Conservation (phyloP, 2,888 invertebrate species). For the Eupithecia dodoneata region DNA sequence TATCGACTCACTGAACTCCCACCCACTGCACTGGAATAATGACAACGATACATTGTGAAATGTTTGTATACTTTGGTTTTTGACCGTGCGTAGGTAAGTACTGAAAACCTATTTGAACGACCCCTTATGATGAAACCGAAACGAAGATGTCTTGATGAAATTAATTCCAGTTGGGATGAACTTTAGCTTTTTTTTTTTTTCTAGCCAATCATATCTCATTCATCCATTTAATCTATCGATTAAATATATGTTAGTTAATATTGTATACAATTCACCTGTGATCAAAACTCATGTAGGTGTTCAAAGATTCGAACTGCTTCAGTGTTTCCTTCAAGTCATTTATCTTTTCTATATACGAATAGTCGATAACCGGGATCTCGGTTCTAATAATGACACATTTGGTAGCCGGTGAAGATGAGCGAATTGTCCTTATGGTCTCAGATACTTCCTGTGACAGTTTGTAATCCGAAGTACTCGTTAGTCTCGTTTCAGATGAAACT, state of each 20-base stretch:
- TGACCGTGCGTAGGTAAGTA: neutral
- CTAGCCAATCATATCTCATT: neutral
- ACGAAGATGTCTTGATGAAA: neutral
- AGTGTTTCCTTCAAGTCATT: slow-evolving; percentile 85
- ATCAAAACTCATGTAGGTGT: slow-evolving; percentile 84
- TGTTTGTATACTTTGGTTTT: neutral
- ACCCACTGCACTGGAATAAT: neutral
- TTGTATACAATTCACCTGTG: slow-evolving; percentile 83
- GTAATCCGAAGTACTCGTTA: slow-evolving; percentile 54
- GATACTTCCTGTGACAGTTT: slow-evolving; percentile 57
- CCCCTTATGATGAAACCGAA: neutral
- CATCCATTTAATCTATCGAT: neutral
- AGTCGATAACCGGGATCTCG: slow-evolving; percentile 77
- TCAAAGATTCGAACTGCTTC: slow-evolving; percentile 85
- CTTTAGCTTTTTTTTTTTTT: too few species aligned
- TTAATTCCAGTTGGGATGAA: neutral
- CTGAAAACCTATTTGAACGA: neutral
- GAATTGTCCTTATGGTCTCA: slow-evolving; percentile 63
- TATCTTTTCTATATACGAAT: slow-evolving; percentile 84
- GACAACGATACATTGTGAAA: neutral
- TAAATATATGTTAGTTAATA: neutral
- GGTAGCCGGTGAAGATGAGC: slow-evolving; percentile 62
- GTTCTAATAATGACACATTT: slow-evolving; percentile 69
- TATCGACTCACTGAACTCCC: too few species aligned
- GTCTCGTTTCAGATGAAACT: slow-evolving; percentile 49